These are phyloP conservation scores for Leptinotarsa peninsularis DNA, from an alignment of 2,888 invertebrate species.

Conservation along the genomic window DNA sequence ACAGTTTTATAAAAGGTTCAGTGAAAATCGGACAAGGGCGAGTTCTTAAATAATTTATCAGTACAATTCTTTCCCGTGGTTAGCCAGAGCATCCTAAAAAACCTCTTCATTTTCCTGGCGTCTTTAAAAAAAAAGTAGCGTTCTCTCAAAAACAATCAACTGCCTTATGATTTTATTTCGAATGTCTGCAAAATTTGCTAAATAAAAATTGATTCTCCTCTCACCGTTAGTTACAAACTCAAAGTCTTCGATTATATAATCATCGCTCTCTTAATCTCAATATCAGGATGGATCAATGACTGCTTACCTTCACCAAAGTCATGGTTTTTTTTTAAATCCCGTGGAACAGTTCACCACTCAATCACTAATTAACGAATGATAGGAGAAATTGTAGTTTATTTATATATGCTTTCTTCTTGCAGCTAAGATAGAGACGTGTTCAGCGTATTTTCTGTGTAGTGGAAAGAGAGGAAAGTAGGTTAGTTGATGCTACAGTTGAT, in stretches of 20 bases:
- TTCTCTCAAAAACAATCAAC: too few relatives aligned
- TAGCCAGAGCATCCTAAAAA: too few relatives aligned
- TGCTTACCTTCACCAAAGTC: constrained; percentile 46
- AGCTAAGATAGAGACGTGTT: constrained; percentile 49
- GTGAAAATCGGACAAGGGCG: too few relatives aligned
- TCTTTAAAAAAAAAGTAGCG: too few relatives aligned
- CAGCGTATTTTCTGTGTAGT: constrained; percentile 37
- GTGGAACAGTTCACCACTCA: constrained; percentile 42
- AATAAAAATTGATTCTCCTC: too few relatives aligned
- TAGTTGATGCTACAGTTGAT: constrained; percentile 46
- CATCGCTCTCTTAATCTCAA: neutral
- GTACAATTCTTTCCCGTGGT: too few relatives aligned
- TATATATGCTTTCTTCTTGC: constrained; percentile 63
- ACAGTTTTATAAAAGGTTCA: too few relatives aligned
- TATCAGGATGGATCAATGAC: neutral
- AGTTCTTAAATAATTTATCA: too few relatives aligned
- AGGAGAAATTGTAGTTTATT: constrained; percentile 60
- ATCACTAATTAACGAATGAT: constrained; percentile 53
- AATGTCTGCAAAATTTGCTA: too few relatives aligned
- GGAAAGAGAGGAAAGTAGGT: constrained; percentile 59
- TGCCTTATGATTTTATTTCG: too few relatives aligned
- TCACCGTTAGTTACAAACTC: too few relatives aligned
- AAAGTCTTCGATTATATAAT: neutral
- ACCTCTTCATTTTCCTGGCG: too few relatives aligned
- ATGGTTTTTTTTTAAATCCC: constrained; percentile 35